Percentiles rank a stretch among this genome's conserved stretches.
phyloP scores from a whole-genome alignment of 1,140 invertebrate species.

The Neuroterus valhalla region DNA sequence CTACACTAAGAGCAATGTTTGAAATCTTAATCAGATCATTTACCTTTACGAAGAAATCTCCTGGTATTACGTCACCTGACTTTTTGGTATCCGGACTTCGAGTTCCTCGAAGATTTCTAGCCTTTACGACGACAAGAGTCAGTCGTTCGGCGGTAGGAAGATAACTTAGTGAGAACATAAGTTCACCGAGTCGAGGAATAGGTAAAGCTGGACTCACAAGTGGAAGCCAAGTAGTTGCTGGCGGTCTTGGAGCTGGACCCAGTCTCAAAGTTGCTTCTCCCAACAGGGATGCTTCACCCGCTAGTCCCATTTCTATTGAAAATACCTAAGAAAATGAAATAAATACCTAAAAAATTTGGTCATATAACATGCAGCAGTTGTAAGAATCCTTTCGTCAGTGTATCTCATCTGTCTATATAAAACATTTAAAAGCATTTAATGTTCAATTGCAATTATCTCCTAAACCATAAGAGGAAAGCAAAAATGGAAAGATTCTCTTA shows the following conservation, averaged over 20 bases:
- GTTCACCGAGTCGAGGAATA: conserved; percentile 77
- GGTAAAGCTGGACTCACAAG: conserved; percentile 75
- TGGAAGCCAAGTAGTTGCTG: conserved; percentile 75
- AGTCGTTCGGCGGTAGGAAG: conserved; percentile 78
- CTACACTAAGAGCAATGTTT: not conserved
- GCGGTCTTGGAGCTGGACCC: conserved; percentile 69
- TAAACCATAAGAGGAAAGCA: too few relatives aligned
- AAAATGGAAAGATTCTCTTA: too few relatives aligned
- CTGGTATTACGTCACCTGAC: conserved; percentile 51
- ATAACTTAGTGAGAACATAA: conserved; percentile 79
- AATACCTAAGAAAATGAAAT: conserved; percentile 56
- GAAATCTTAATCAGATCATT: not conserved
- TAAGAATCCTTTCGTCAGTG: too few relatives aligned
- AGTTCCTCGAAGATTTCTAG: conserved; percentile 72
- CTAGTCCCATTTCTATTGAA: conserved; percentile 57
- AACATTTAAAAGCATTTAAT: too few relatives aligned
- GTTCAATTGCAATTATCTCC: too few relatives aligned
- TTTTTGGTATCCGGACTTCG: not conserved
- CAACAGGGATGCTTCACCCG: conserved; percentile 45
- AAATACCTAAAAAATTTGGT: too few relatives aligned
- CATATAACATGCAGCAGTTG: too few relatives aligned
- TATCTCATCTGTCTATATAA: too few relatives aligned
- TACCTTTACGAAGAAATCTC: conserved; percentile 72
- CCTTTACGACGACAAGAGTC: conserved; percentile 78
- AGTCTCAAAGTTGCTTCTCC: conserved; percentile 75